These are phyloP conservation scores for Orthosia gothica DNA, from an alignment of 2,888 invertebrate genomes.

Conservation along the genomic window DNA sequence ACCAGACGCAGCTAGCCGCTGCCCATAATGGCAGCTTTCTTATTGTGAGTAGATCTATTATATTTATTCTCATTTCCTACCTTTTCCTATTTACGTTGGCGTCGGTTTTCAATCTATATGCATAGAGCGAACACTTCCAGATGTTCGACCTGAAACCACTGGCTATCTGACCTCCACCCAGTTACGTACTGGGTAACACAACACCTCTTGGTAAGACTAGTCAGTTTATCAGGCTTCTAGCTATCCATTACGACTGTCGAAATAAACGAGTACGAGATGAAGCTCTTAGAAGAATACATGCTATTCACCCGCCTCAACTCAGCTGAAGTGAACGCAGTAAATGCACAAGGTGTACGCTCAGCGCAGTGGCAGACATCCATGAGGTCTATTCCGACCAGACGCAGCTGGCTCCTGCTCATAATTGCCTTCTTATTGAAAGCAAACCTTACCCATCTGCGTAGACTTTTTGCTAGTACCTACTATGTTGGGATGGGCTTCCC, in stretches of 20 bases:
- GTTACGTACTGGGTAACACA: too few species aligned
- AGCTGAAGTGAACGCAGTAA: conserved; percentile 96
- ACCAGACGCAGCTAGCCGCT: conserved; percentile 83
- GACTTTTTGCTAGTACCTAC: too few species aligned
- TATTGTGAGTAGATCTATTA: conserved; percentile 77
- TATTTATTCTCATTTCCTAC: background rate
- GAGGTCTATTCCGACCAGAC: conserved; percentile 87
- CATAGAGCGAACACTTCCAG: too few species aligned
- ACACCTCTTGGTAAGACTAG: too few species aligned
- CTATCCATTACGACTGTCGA: conserved; percentile 87
- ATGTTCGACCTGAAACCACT: too few species aligned
- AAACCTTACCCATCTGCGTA: background rate
- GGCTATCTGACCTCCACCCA: too few species aligned
- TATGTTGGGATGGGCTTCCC: too few species aligned
- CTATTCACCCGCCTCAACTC: conserved; percentile 96
- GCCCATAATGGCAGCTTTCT: conserved; percentile 88
- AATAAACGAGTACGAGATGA: conserved; percentile 96
- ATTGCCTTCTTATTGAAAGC: conserved; percentile 87
- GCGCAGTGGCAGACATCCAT: background rate
- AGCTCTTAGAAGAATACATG: conserved; percentile 98
- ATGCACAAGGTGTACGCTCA: conserved; percentile 92
- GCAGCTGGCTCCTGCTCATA: conserved; percentile 84
- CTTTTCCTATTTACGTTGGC: too few species aligned
- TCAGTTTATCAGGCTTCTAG: too few species aligned
- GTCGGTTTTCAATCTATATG: too few species aligned